Evolutionary conservation across 2,113 vertebrate genomes (phyloP).

Genomic region (Eublepharis macularius): DNA sequence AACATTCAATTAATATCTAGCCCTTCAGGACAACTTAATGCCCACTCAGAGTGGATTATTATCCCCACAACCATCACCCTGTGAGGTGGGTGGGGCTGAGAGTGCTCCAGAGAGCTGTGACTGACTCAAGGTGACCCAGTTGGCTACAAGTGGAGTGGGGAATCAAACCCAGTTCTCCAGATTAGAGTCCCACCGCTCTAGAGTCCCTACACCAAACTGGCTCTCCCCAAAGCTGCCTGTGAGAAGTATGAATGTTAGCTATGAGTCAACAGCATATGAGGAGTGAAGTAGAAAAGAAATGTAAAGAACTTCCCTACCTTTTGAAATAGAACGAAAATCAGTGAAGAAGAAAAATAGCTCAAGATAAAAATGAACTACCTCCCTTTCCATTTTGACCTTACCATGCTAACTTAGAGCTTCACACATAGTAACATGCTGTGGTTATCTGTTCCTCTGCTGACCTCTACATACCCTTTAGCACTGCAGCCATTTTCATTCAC

Average conservation of each 20-base stretch:
- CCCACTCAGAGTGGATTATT: no score
- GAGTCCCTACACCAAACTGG: no score
- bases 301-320: not conserved
- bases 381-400: not conserved
- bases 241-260: not conserved
- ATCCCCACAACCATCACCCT: no score
- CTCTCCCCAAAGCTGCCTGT: no score
- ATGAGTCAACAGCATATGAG: not conserved
- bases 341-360: not conserved
- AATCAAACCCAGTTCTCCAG: no score
- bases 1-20: no score
- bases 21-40: no score
- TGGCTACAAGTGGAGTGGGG: no score
- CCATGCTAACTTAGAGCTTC: constrained; percentile 3
- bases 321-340: constrained; percentile 18
- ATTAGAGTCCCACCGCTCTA: no score
- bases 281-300: constrained; percentile 16
- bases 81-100: no score
- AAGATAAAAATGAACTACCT: constrained; percentile 39
- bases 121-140: no score
- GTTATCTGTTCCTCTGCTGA: constrained; percentile 37
- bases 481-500: constrained; percentile 37
- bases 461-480: constrained; percentile 55
- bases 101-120: no score
- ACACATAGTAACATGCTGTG: not conserved